phyloP scores from a whole-genome alignment of 2,797 vertebrate species.

The Tympanoctomys barrerae region DNA sequence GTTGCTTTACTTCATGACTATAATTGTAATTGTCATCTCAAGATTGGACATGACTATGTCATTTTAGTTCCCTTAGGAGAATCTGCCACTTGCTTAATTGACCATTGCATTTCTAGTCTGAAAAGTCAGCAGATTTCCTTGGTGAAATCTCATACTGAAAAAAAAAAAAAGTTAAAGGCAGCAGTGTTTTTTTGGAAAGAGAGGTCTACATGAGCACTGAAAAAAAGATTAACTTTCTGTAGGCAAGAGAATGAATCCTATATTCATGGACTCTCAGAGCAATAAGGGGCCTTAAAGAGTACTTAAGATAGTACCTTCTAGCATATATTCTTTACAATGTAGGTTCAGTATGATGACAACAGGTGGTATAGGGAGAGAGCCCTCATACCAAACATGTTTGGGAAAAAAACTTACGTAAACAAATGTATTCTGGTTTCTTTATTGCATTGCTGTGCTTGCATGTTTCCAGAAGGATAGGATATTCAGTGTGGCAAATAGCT shows the following conservation, averaged over 20 bases:
- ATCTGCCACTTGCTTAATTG: slow-evolving; percentile 54
- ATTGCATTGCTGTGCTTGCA: too few relatives aligned
- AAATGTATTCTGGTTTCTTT: background rate
- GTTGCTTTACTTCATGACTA: slow-evolving; percentile 35
- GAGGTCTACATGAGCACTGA: background rate
- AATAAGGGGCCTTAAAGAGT: background rate
- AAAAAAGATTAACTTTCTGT: slow-evolving; percentile 30
- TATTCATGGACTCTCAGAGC: background rate
- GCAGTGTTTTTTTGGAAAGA: slow-evolving; percentile 27
- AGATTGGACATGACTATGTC: slow-evolving; percentile 45
- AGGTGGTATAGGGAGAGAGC: background rate
- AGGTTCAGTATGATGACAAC: background rate
- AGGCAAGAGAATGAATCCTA: background rate
- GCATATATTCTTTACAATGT: background rate
- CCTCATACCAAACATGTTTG: background rate
- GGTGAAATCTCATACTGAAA: background rate
- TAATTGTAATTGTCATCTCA: slow-evolving; percentile 61
- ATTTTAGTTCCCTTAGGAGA: slow-evolving; percentile 53
- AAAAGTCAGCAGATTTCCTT: slow-evolving; percentile 66
- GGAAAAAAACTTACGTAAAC: background rate
- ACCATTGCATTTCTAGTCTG: slow-evolving; percentile 19
- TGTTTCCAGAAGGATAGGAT: background rate
- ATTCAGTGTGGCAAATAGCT: background rate
- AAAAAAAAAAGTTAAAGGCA: slow-evolving; percentile 50
- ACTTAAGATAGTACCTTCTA: background rate